Base-by-base conservation (phyloP, 2,888 invertebrate species). In the Himalopsyche japonica region DNA sequence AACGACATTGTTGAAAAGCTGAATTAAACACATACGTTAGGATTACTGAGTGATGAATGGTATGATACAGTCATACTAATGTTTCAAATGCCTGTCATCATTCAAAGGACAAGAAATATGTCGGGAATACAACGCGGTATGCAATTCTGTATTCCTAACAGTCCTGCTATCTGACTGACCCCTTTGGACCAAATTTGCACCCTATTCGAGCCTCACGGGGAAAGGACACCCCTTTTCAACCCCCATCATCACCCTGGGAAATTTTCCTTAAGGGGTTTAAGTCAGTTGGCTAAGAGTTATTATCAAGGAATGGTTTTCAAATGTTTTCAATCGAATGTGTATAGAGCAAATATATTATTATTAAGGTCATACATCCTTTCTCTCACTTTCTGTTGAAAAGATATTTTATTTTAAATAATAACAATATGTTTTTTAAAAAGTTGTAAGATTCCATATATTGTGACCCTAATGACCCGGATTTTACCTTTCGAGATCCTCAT, bases 141-240 rank as follows among this genome's bases (percentile, higher is more conserved):
- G 84, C 80, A 80, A 84, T 84, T 84, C 80, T 80, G 84, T 84
- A 84, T 84, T 84, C 84, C 84, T 84, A 80, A 57, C 84, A 80
- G 80, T 80, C 84, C 80, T 77, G 34, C 84, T 80, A 77, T 80
- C 81, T 84, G 84, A 80, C 84, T 77, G 48, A 47, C 82, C 47
- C 84, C 83, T 57, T 20, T 20, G 57, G 57, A 57, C 20, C 57
- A 57, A 57, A 57, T 57, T 57, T 57, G 27, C 83, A 70, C 80
- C 79, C 34, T 30, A 49, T 37, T 47, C 15, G 80, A 80, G 80
- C 10, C 30, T 64, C 80, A 20, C 32, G 34, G 24, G 80, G 48
- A 32, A 37, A 10, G 37, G 77, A 77, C 77, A n/a, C n/a, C 30
- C 10, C 77, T 20, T 24, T 30, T 30, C 10, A 4, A 6, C 77